Percentiles rank a stretch among this genome's conserved stretches.
Evolutionary conservation across 2,797 vertebrate genomes (phyloP).

Genomic region (Pangasius sanitwongsei): DNA sequence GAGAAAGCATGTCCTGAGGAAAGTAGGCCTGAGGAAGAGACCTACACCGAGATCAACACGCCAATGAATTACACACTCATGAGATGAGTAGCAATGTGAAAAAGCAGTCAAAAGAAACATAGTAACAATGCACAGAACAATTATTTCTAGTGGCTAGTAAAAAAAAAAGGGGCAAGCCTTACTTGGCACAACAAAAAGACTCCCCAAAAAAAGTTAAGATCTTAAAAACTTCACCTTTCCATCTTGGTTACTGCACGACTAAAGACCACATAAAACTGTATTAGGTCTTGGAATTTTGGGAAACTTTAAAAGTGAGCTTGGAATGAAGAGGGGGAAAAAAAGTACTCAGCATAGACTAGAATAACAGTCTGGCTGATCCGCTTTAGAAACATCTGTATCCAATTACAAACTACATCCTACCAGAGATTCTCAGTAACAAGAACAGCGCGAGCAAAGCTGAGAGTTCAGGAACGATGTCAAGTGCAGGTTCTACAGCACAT

Average conservation of each 20-base stretch:
- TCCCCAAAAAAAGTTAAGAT: background rate
- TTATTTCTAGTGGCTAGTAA: background rate
- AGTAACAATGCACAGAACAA: background rate
- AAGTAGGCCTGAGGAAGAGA: background rate
- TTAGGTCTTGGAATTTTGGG: conserved; percentile 84
- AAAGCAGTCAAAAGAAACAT: background rate
- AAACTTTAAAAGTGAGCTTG: conserved; percentile 84
- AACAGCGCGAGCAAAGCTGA: conserved; percentile 75
- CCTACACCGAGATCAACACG: background rate
- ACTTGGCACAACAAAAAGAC: background rate
- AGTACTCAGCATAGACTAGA: conserved; percentile 89
- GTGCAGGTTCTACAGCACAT: conserved; percentile 70
- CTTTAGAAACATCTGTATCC: conserved; percentile 89
- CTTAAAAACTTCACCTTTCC: conserved; percentile 53
- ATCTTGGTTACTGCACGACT: conserved; percentile 51
- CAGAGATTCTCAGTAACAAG: conserved; percentile 77
- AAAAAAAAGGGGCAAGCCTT: background rate
- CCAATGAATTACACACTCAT: background rate
- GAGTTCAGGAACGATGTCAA: conserved; percentile 81
- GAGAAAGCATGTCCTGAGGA: background rate
- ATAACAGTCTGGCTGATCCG: conserved; percentile 90
- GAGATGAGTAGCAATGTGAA: background rate
- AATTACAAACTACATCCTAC: conserved; percentile 93
- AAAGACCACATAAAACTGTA: conserved; percentile 74
- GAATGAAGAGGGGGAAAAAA: conserved; percentile 73